Evolutionary conservation across 2,888 invertebrate species (phyloP).

Genomic region (Formica aserva): DNA sequence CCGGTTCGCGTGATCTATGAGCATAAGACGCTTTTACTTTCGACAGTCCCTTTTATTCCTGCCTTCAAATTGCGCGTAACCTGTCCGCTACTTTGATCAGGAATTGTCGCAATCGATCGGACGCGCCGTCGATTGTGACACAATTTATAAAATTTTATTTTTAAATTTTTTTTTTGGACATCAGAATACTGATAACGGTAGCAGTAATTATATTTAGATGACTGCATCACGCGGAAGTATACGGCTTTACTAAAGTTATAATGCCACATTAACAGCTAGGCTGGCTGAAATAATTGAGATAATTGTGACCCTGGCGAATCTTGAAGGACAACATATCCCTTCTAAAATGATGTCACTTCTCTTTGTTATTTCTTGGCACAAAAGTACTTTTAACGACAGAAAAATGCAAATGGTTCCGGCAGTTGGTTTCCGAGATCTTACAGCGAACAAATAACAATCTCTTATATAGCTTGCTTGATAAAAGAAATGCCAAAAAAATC

Average conservation of each 20-base stretch:
- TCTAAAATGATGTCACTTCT: constrained; percentile 67
- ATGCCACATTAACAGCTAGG: constrained; percentile 38
- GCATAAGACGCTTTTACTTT: constrained; percentile 64
- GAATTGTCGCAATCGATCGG: constrained; percentile 36
- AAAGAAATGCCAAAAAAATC: background rate
- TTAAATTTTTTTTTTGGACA: background rate
- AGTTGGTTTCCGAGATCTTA: constrained; percentile 23
- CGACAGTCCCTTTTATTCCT: constrained; percentile 47
- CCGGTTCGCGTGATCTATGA: constrained; percentile 63
- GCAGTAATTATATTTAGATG: constrained; percentile 14
- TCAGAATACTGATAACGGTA: background rate
- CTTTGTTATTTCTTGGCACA: constrained; percentile 54
- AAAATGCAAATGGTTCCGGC: constrained; percentile 54
- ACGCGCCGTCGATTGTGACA: background rate
- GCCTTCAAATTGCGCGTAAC: constrained; percentile 40
- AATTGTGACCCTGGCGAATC: constrained; percentile 75
- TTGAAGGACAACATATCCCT: constrained; percentile 76
- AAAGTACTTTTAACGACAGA: constrained; percentile 49
- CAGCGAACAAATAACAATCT: constrained; percentile 24
- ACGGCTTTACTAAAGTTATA: constrained; percentile 46
- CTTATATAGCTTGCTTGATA: background rate
- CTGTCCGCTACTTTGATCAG: constrained; percentile 23
- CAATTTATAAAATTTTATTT: background rate
- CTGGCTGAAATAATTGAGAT: constrained; percentile 80
- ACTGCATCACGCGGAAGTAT: constrained; percentile 46